These are phyloP conservation scores for Blera fallax DNA, from an alignment of 2,888 invertebrate genomes.

Conservation along the genomic window DNA sequence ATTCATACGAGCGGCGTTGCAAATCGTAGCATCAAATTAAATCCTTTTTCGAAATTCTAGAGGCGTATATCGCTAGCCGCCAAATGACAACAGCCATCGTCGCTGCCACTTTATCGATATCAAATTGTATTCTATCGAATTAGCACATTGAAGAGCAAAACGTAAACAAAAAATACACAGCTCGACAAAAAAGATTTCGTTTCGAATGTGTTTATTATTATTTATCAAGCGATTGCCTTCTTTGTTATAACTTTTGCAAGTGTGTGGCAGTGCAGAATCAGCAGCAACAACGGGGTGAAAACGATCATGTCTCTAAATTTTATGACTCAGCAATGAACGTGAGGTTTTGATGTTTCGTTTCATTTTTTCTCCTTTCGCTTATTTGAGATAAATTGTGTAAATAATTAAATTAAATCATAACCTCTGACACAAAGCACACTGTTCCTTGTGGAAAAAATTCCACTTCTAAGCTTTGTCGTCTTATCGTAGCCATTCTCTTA, in stretches of 20 bases:
- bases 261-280: not conserved
- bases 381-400: not conserved
- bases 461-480: not conserved
- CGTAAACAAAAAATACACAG: not conserved
- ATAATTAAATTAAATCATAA: not conserved
- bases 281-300: constrained; percentile 11
- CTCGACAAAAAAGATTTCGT: not conserved
- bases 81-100: not conserved
- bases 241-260: not conserved
- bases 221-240: not conserved
- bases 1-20: too few species aligned
- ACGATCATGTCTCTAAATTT: constrained; percentile 25
- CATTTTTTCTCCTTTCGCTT: too few species aligned
- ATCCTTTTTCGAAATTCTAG: not conserved
- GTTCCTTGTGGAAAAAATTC: not conserved
- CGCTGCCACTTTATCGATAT: not conserved
- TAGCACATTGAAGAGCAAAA: not conserved
- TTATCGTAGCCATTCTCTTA: not conserved
- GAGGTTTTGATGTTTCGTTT: not conserved
- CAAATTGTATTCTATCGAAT: constrained; percentile 19
- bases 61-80: not conserved
- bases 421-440: not conserved
- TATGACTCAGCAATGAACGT: constrained; percentile 35
- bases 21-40: not conserved
- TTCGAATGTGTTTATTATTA: not conserved